Evolutionary conservation across 2,797 vertebrate genomes (phyloP).

Genomic region (Sandelia bainsii): DNA sequence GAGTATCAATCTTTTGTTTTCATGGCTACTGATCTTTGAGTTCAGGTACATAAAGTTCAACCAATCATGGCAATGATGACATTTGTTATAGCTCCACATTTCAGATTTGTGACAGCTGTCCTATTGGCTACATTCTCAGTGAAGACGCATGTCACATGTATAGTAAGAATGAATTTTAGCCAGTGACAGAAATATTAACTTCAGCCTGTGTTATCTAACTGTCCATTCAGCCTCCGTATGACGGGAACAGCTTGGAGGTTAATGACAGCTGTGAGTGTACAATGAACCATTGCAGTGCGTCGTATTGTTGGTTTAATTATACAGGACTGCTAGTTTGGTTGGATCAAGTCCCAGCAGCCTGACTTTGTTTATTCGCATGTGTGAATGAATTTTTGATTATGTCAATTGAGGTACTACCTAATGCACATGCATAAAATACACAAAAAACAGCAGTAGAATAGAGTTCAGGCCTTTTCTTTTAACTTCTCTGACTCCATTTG

Average conservation of each 20-base stretch:
- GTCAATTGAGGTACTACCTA: conserved; percentile 7
- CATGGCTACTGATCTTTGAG: too few relatives aligned
- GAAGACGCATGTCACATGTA: too few relatives aligned
- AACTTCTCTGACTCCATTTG: not conserved
- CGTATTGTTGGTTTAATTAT: conserved; percentile 63
- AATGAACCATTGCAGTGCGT: conserved; percentile 51
- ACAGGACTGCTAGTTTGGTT: conserved; percentile 45
- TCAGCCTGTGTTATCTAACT: conserved; percentile 33
- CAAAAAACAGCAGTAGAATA: not conserved
- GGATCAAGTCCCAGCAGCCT: conserved; percentile 52
- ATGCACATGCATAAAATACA: conserved; percentile 14
- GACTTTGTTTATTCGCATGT: not conserved
- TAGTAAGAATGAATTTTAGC: not conserved
- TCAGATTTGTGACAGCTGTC: too few relatives aligned
- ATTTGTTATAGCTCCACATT: too few relatives aligned
- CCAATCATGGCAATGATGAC: too few relatives aligned
- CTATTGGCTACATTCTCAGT: too few relatives aligned
- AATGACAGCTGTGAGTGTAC: conserved; percentile 62
- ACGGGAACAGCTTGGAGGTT: conserved; percentile 48
- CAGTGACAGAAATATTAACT: conserved; percentile 25
- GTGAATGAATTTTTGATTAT: conserved; percentile 23
- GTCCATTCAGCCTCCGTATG: conserved; percentile 39
- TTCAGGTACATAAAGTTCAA: too few relatives aligned
- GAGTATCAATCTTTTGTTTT: too few relatives aligned
- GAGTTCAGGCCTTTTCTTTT: conserved; percentile 2